Conservation (phyloP, 1,140 invertebrate species). For the Holotrichia oblita region DNA sequence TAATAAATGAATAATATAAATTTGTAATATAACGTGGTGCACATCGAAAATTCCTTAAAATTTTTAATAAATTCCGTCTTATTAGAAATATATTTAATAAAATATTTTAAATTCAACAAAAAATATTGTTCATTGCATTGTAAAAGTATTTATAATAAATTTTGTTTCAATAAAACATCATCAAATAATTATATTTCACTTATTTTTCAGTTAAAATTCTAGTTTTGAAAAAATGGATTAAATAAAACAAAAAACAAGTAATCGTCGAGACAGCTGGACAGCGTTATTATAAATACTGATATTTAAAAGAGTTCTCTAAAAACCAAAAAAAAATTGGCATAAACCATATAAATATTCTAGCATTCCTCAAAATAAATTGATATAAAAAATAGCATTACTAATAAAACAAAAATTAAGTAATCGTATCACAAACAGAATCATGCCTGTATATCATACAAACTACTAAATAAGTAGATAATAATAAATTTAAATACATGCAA, state of each 20-base stretch:
- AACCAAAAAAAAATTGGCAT: too few relatives aligned
- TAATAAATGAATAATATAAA: neutral
- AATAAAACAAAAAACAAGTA: too few relatives aligned
- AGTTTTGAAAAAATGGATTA: too few relatives aligned
- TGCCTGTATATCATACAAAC: slow-evolving; percentile 16
- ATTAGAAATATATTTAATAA: slow-evolving; percentile 23
- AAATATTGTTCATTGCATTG: slow-evolving; percentile 1
- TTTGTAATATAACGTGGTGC: slow-evolving; percentile 18
- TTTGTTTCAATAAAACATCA: neutral
- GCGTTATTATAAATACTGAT: neutral
- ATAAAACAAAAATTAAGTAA: too few relatives aligned
- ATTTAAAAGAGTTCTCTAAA: neutral
- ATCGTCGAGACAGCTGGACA: too few relatives aligned
- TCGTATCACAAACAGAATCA: neutral
- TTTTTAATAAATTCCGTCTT: slow-evolving; percentile 36
- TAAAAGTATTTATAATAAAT: slow-evolving; percentile 5
- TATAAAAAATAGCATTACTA: too few relatives aligned
- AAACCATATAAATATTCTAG: too few relatives aligned
- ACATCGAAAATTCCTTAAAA: slow-evolving; percentile 24
- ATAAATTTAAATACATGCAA: slow-evolving; percentile 20
- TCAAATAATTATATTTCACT: too few relatives aligned
- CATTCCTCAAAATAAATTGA: too few relatives aligned
- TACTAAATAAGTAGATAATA: neutral
- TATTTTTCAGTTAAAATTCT: too few relatives aligned
- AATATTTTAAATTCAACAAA: neutral